These are phyloP conservation scores for Amniataba percoides DNA, from an alignment of 2,797 vertebrate genomes.

Conservation along the genomic window DNA sequence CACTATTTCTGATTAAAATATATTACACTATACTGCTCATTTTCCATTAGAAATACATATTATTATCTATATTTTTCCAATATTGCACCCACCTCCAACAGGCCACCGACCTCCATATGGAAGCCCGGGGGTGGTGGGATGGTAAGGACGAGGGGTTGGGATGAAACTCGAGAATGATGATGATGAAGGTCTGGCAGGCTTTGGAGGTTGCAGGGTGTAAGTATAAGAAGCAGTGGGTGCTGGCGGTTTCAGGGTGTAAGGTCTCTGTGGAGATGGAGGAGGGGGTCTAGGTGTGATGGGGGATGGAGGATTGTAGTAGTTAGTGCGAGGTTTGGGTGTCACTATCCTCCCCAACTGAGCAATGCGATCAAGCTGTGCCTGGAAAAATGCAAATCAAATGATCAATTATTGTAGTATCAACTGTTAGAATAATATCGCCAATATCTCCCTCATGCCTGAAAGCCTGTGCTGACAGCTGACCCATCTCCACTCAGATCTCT, in stretches of 20 bases:
- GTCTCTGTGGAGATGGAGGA: constrained; percentile 43
- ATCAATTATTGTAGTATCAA: background rate
- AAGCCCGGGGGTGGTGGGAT: constrained; percentile 56
- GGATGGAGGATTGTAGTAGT: constrained; percentile 49
- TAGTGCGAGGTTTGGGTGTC: constrained; percentile 75
- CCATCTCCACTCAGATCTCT: no score
- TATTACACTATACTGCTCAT: background rate
- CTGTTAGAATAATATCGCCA: no score
- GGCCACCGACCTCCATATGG: constrained; percentile 69
- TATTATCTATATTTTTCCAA: background rate
- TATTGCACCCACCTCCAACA: constrained; percentile 57
- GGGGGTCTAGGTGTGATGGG: constrained; percentile 53
- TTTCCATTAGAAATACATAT: background rate
- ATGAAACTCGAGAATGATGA: constrained; percentile 47
- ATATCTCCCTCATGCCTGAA: no score
- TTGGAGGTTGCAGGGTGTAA: constrained; percentile 43
- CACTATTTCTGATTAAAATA: background rate
- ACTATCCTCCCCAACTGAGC: constrained; percentile 77
- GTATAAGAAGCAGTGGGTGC: constrained; percentile 48
- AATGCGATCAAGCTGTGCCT: constrained; percentile 83
- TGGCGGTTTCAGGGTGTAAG: constrained; percentile 49
- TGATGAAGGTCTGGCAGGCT: constrained; percentile 47
- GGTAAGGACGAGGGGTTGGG: constrained; percentile 45
- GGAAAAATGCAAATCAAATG: constrained; percentile 25
- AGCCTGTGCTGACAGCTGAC: no score